phyloP scores from a whole-genome alignment of 2,888 invertebrate species.

The Muschampia staudingeri region DNA sequence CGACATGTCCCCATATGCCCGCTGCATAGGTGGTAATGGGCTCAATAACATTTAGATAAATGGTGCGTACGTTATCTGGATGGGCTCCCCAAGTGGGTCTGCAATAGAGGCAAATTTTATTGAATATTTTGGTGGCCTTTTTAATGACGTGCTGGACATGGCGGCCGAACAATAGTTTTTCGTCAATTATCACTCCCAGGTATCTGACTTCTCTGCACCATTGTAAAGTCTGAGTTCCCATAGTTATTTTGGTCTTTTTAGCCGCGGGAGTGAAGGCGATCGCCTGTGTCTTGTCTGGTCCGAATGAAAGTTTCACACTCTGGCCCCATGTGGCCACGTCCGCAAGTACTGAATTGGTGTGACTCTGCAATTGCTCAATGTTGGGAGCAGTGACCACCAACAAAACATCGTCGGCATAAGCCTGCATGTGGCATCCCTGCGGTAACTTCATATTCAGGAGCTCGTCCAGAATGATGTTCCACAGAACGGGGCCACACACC shows the following conservation, averaged over 20 bases:
- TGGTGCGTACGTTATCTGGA: too few relatives aligned
- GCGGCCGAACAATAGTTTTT: neutral
- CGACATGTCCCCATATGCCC: neutral
- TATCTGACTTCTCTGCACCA: neutral
- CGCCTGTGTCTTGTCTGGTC: neutral
- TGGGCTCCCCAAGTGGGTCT: too few relatives aligned
- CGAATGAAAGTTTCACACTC: neutral
- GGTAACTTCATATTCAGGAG: constrained; percentile 35
- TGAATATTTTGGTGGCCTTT: neutral
- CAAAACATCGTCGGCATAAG: constrained; percentile 46
- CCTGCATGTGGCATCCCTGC: constrained; percentile 40
- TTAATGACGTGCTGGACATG: neutral
- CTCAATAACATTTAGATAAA: too few relatives aligned
- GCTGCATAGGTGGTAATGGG: too few relatives aligned
- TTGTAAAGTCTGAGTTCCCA: neutral
- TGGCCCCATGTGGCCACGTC: neutral
- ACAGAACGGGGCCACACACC: constrained; percentile 40
- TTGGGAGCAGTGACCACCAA: neutral
- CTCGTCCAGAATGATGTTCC: constrained; percentile 56
- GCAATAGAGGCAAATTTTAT: neutral
- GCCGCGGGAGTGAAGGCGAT: constrained; percentile 6
- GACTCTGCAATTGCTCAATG: neutral
- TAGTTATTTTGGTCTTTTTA: neutral
- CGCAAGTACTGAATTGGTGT: neutral
- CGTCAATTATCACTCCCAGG: constrained; percentile 2